Base-by-base conservation (phyloP, 2,113 vertebrate species). In the Ceuthmochares aereus region DNA sequence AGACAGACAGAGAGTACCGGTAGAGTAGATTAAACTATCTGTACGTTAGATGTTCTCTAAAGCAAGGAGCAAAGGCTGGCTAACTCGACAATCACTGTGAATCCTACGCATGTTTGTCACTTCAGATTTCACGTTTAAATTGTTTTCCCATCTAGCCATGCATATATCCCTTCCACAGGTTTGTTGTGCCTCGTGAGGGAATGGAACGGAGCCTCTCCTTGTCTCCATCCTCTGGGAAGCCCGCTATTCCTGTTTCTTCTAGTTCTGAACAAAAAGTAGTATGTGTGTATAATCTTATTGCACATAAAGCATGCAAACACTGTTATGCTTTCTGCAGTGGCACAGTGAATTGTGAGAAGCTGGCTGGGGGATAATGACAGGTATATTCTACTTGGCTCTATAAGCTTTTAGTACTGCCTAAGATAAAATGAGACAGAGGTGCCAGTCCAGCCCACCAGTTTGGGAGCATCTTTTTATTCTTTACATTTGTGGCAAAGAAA, bases 201-300 rank as follows among this genome's bases (percentile, higher is more conserved):
- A 90, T 49, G 67, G 84, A 92, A 49, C 17, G 51, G 47, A 69
- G 29, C 56, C 27, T 84, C 92, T 63, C 63, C 47, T 72, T 63
- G 45, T 84, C 32, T 76, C 68, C 36, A 59, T 77, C 32, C 51
- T 68, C 47, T 4, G 2, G 58, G 51, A 87, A 93, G 62, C 70
- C 54, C 94, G 90, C 60, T 90, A 22, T 85, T 86, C 80, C 91
- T 76, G 60, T 87, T 95, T 94, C 60, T 82, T 72, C 59, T 29
- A 60, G 32, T 91, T 89, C 79, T 95, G 76, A 83, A 85, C 76
- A 90, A 93, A 95, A 95, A 1, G 2, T 32, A 22, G 49, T 7
- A 34, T 25, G 23, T 68, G 51, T 32, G 42, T 72, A 30, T 63
- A 58, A 87, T 63, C 45, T 73, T 49, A 55, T 21, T 95, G 76